These are phyloP conservation scores for Lithobates sylvaticus DNA, from an alignment of 2,797 vertebrate species.

Conservation along the genomic window DNA sequence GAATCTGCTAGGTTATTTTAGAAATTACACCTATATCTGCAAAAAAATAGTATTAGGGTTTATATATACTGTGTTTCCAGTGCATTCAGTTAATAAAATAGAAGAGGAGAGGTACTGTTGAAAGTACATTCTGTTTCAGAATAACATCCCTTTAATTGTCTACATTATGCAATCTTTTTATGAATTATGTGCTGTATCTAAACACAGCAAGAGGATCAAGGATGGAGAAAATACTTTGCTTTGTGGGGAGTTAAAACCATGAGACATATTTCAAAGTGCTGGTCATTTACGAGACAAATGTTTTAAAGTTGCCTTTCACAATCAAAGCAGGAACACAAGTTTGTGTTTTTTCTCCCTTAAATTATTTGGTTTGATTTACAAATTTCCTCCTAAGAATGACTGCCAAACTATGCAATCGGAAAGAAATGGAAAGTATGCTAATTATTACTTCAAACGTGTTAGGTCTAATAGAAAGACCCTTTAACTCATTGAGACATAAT, in stretches of 20 bases:
- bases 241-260: conserved; percentile 67
- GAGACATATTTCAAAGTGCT: conserved; percentile 68
- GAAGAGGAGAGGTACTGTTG: too few species aligned
- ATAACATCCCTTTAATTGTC: neutral
- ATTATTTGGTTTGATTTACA: conserved; percentile 70
- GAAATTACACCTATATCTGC: too few species aligned
- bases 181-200: conserved; percentile 56
- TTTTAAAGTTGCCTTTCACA: conserved; percentile 63
- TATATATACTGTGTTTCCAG: too few species aligned
- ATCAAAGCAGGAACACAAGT: conserved; percentile 57
- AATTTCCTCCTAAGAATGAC: conserved; percentile 64
- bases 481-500: conserved; percentile 62
- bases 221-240: conserved; percentile 55
- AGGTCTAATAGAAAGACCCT: conserved; percentile 63
- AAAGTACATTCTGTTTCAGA: neutral
- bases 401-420: conserved; percentile 68
- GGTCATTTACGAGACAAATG: conserved; percentile 66
- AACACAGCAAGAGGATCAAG: conserved; percentile 58
- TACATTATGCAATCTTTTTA: neutral
- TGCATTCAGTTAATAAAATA: too few species aligned
- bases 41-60: too few species aligned
- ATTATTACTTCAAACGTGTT: conserved; percentile 67
- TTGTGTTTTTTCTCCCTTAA: conserved; percentile 39
- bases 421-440: conserved; percentile 70
- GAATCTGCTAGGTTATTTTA: too few species aligned